Conservation (phyloP, 2,113 vertebrate species). For the Albula glossodonta region DNA sequence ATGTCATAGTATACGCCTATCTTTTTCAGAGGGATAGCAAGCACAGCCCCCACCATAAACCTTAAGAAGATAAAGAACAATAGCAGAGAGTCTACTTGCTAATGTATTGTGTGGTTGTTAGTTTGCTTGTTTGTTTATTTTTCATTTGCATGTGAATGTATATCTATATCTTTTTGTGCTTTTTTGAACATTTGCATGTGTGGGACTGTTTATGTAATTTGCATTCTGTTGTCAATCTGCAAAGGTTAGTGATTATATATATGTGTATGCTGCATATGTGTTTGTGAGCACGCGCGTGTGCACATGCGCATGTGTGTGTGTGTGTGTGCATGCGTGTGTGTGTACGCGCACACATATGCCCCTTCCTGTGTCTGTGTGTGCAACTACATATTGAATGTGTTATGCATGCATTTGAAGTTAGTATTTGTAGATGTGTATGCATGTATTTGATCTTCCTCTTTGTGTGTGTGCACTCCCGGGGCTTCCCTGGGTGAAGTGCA, state of each 20-base stretch:
- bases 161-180: constrained; percentile 19
- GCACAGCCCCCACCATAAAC: neutral
- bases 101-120: neutral
- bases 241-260: constrained; percentile 34
- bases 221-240: neutral
- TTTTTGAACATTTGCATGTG: constrained; percentile 17
- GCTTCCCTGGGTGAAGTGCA: constrained; percentile 20
- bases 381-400: neutral
- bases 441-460: neutral
- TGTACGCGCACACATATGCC: neutral
- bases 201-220: neutral
- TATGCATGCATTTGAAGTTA: neutral
- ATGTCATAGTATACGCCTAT: neutral
- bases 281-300: constrained; percentile 27
- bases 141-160: constrained; percentile 28
- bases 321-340: constrained; percentile 2
- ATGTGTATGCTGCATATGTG: constrained; percentile 21
- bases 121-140: constrained; percentile 37
- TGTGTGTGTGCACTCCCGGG: neutral
- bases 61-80: neutral
- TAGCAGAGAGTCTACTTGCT: neutral
- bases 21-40: neutral
- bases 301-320: constrained; percentile 12
- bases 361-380: neutral
- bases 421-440: neutral